These are phyloP conservation scores for Archips xylosteana DNA, from an alignment of 2,888 invertebrate genomes.

Conservation along the genomic window DNA sequence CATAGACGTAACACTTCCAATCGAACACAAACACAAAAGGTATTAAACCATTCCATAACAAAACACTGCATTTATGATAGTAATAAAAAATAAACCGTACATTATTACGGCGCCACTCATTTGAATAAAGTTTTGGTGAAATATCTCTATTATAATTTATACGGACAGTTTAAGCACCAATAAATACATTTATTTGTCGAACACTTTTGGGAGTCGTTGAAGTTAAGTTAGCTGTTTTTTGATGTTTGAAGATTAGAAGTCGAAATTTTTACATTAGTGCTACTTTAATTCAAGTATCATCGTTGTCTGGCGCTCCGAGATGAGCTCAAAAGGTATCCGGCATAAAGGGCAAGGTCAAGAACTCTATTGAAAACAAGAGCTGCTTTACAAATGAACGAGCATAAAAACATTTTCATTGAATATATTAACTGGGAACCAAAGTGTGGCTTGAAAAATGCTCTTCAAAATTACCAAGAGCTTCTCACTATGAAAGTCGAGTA, in stretches of 20 bases:
- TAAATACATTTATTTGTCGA: conserved; percentile 33
- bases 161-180: conserved; percentile 26
- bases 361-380: background rate
- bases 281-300: background rate
- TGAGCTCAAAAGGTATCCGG: background rate
- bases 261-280: conserved; percentile 2
- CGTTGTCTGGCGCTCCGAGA: background rate
- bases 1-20: conserved; percentile 14
- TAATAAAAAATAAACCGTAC: conserved; percentile 17
- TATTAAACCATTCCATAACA: conserved; percentile 14
- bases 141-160: conserved; percentile 33
- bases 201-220: conserved; percentile 20
- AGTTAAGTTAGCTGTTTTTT: conserved; percentile 26
- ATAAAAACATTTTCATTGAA: background rate
- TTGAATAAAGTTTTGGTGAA: conserved; percentile 22
- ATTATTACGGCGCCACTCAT: conserved; percentile 21
- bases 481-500: background rate
- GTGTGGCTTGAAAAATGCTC: too few species aligned
- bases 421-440: too few species aligned
- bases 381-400: background rate
- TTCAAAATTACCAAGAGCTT: background rate
- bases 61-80: conserved; percentile 18
- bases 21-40: conserved; percentile 10
- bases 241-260: conserved; percentile 1
- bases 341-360: background rate